phyloP scores from a whole-genome alignment of 2,113 vertebrate species.

The Pollimyrus isidori region DNA sequence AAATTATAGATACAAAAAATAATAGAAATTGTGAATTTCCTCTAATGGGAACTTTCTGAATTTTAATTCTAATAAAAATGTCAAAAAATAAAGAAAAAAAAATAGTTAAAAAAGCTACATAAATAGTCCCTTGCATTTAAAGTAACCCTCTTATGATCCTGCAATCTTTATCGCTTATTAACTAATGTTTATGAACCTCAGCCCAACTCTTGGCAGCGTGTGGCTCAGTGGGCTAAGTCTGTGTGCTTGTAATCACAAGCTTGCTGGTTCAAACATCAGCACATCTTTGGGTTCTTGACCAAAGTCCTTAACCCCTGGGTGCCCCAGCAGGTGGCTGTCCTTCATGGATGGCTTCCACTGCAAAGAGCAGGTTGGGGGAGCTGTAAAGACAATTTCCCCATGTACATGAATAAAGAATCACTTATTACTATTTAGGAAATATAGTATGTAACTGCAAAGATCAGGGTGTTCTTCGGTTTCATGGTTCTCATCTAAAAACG shows the following conservation, averaged over 20 bases:
- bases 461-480: background rate
- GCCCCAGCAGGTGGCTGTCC: rapidly evolving
- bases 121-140: background rate
- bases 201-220: no score
- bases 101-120: background rate
- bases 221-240: no score
- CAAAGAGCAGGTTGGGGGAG: no score
- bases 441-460: background rate
- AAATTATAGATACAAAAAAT: background rate
- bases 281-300: no score
- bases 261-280: no score
- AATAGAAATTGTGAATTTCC: background rate
- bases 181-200: background rate
- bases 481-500: background rate
- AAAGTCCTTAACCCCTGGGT: no score
- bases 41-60: background rate
- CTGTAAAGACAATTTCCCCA: no score
- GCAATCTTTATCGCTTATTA: background rate
- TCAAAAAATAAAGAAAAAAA: background rate
- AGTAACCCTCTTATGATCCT: background rate
- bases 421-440: background rate
- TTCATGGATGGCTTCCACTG: no score
- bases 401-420: background rate
- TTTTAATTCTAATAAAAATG: background rate
- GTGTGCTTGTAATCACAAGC: no score